phyloP scores from a whole-genome alignment of 2,888 invertebrate species.

The Sialis fuliginosa region DNA sequence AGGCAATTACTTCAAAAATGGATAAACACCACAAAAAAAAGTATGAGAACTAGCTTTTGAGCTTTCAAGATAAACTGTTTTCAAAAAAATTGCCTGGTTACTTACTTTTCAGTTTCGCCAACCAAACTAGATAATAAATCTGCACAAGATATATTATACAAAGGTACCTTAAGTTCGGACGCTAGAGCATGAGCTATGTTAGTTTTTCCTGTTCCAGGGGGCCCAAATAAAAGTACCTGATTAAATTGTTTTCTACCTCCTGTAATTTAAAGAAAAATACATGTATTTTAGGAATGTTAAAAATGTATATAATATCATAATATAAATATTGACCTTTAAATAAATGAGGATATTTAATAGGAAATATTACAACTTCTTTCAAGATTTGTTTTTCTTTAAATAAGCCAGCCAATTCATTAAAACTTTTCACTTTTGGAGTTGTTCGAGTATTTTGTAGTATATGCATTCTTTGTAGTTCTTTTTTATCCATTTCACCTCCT shows the following conservation, averaged over 20 bases:
- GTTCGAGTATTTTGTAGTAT: neutral
- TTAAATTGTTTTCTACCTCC: slow-evolving; percentile 25
- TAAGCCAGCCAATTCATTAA: slow-evolving; percentile 31
- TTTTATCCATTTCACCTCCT: neutral
- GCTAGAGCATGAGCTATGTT: slow-evolving; percentile 24
- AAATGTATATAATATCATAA: neutral
- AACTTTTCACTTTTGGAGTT: slow-evolving; percentile 16
- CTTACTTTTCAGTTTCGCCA: slow-evolving; percentile 38
- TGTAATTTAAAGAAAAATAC: slow-evolving; percentile 7
- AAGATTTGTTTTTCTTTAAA: slow-evolving; percentile 28
- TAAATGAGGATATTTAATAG: slow-evolving; percentile 32
- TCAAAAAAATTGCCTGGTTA: too few relatives aligned
- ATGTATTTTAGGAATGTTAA: neutral
- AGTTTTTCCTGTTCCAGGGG: slow-evolving; percentile 32
- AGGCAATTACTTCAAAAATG: neutral
- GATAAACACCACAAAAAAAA: neutral
- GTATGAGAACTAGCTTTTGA: too few relatives aligned
- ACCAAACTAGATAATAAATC: slow-evolving; percentile 33
- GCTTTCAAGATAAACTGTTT: neutral
- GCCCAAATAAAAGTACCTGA: slow-evolving; percentile 32
- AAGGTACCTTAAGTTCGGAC: slow-evolving; percentile 28
- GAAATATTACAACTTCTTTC: slow-evolving; percentile 30
- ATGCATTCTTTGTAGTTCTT: neutral
- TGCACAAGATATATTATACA: slow-evolving; percentile 32
- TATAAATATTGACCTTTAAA: slow-evolving; percentile 21